These are phyloP conservation scores for Fregetta grallaria DNA, from an alignment of 2,113 vertebrate species.

Conservation along the genomic window DNA sequence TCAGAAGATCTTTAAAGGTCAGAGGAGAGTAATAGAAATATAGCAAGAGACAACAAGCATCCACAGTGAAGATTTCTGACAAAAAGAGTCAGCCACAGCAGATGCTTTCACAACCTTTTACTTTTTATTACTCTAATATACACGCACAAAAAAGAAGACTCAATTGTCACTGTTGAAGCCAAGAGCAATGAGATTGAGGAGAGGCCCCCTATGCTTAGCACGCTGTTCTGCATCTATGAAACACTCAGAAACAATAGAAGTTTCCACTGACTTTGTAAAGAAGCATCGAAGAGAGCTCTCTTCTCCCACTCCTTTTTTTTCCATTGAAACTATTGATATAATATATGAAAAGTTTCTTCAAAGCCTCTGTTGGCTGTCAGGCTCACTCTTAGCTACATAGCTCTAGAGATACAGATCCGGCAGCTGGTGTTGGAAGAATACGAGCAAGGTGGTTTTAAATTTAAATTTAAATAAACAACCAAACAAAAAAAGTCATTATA, in stretches of 20 bases:
- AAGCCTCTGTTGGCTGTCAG: background rate
- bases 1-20: background rate
- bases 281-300: background rate
- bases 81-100: background rate
- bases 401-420: background rate
- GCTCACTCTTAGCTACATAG: background rate
- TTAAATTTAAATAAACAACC: background rate
- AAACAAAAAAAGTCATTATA: background rate
- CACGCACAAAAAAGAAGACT: background rate
- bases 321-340: background rate
- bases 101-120: background rate
- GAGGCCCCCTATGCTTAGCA: background rate
- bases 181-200: background rate
- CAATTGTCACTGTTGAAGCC: background rate
- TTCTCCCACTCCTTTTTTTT: background rate
- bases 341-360: background rate
- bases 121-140: background rate
- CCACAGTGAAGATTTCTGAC: background rate
- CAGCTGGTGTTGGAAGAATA: background rate
- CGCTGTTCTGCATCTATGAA: background rate
- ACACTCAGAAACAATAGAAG: background rate
- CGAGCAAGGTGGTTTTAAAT: background rate
- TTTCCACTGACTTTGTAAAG: background rate
- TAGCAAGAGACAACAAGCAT: background rate
- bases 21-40: background rate